Conservation (phyloP, 2,797 vertebrate species). For the Antennarius maculatus region DNA sequence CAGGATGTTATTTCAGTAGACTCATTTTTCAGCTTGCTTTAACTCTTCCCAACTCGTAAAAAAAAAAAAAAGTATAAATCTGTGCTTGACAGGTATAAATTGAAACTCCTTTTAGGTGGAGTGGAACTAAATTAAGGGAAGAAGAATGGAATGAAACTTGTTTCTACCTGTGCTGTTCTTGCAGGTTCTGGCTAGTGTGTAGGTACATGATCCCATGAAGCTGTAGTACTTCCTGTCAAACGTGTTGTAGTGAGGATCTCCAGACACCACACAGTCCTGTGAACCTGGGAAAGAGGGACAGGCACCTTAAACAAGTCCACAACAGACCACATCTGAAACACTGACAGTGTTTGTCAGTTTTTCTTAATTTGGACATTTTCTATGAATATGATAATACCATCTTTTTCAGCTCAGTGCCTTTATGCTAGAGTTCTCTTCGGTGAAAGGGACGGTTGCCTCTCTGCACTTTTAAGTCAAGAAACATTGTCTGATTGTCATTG, state of each 20-base stretch:
- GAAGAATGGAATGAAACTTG: no score
- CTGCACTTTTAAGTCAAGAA: no score
- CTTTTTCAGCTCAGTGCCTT: no score
- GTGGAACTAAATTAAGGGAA: neutral
- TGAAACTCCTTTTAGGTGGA: neutral
- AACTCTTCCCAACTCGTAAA: no score
- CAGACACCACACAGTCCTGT: conserved; percentile 85
- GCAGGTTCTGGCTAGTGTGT: conserved; percentile 83
- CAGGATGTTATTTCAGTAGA: neutral
- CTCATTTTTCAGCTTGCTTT: neutral
- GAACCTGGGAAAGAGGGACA: conserved; percentile 58
- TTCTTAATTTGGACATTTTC: no score
- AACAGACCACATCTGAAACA: neutral
- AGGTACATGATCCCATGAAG: conserved; percentile 89
- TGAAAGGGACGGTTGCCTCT: no score
- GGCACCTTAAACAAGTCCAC: neutral
- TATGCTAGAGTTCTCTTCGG: no score
- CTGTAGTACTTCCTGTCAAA: conserved; percentile 86
- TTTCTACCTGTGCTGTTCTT: conserved; percentile 78
- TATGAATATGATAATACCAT: no score
- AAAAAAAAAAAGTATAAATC: no score
- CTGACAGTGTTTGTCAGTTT: no score
- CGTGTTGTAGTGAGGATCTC: conserved; percentile 89
- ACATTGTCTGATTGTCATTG: no score
- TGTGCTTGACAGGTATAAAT: neutral